Conservation (phyloP, 2,113 vertebrate species). For the Anolis sagrei region DNA sequence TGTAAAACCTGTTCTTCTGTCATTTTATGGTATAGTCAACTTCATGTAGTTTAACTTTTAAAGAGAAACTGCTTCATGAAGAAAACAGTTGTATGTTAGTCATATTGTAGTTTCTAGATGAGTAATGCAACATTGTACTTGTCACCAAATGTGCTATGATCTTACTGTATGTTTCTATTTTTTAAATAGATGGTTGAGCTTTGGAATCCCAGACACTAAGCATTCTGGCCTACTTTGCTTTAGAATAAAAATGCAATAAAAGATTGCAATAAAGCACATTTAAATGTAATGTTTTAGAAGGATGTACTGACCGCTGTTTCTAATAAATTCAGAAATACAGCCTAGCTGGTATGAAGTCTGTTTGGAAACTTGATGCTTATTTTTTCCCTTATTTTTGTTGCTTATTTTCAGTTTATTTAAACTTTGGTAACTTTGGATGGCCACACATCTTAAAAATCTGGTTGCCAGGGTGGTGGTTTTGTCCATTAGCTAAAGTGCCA, state of each 20-base stretch:
- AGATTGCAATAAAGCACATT: constrained; percentile 79
- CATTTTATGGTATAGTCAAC: constrained; percentile 80
- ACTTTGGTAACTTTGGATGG: not conserved
- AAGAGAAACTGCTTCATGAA: constrained; percentile 78
- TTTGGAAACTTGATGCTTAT: not conserved
- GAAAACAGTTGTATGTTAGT: constrained; percentile 82
- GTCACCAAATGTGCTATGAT: constrained; percentile 79
- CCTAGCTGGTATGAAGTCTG: constrained; percentile 44
- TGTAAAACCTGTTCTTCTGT: constrained; percentile 82
- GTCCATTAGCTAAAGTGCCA: not conserved
- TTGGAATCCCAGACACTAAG: constrained; percentile 78
- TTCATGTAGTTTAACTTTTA: constrained; percentile 79
- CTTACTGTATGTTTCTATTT: constrained; percentile 76
- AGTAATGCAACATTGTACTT: constrained; percentile 81
- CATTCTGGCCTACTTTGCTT: constrained; percentile 80
- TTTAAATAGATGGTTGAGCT: constrained; percentile 76
- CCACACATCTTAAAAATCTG: constrained; percentile 10
- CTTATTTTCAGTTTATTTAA: not conserved
- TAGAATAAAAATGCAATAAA: constrained; percentile 82
- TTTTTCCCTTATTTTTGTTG: not conserved
- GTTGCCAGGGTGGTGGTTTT: not conserved
- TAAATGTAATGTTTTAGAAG: constrained; percentile 74
- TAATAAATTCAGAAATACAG: constrained; percentile 71
- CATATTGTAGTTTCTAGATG: constrained; percentile 83
- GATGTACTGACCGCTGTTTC: constrained; percentile 76